phyloP scores from a whole-genome alignment of 2,113 vertebrate species.

The Cisticola juncidis region DNA sequence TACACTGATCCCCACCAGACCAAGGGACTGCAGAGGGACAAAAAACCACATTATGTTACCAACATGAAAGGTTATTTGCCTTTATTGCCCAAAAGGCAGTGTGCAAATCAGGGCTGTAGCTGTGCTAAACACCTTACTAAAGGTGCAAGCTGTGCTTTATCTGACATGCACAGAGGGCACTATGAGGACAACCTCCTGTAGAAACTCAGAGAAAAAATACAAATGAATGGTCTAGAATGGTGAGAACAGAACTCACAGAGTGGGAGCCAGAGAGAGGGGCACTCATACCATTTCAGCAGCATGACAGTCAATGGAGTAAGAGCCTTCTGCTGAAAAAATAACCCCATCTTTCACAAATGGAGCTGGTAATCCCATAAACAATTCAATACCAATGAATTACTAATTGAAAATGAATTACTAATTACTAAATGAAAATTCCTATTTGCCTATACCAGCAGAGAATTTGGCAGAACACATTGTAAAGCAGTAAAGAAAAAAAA shows the following conservation, averaged over 20 bases:
- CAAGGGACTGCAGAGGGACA: neutral
- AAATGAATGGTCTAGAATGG: neutral
- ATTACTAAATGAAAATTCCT: neutral
- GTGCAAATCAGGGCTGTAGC: neutral
- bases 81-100: neutral
- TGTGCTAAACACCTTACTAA: neutral
- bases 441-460: neutral
- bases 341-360: neutral
- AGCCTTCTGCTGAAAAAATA: neutral
- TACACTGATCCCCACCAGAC: neutral
- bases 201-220: neutral
- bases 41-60: neutral
- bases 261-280: neutral
- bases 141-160: neutral
- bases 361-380: neutral
- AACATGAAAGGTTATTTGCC: neutral
- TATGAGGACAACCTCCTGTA: neutral
- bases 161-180: neutral
- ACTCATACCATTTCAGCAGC: neutral
- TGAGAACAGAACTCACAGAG: neutral
- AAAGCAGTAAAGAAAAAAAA: neutral
- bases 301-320: neutral
- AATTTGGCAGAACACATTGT: neutral
- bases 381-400: neutral
- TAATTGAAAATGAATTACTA: neutral